Base-by-base conservation (phyloP, 2,888 invertebrate species). In the Drosophila mayaguana region DNA sequence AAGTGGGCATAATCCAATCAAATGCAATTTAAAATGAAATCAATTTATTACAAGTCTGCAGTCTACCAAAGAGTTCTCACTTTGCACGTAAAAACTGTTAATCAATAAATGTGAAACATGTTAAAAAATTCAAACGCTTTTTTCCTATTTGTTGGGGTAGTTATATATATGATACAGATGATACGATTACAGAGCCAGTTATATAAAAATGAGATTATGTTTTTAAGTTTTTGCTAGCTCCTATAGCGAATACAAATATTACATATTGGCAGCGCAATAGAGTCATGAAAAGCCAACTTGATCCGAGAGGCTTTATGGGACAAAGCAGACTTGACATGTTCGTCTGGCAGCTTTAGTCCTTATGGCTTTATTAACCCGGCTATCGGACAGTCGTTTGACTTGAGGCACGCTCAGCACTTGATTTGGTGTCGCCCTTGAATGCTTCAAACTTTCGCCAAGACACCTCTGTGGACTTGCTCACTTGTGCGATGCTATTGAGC, bases 1-100 rank as follows among this genome's bases (percentile, higher is more conserved):
- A 64, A 64, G n/a, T 64, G 46, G 36, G 50, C 32, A 64, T 70
- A 64, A 59, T 40, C 50, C 12, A 59, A 72, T 54, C 20, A 55
- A 55, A 45, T 45, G 43, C 51, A 65, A 45, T 38, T 51, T n/a
- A n/a, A 45, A 50, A 43, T 22, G 28, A 12, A 36, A 45, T 45
- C 14, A 14, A 14, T 38, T 45, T n/a, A 51, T 16, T 50, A 11
- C 25, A 50, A 22, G 12, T 59, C 34, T 2, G 8, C 18, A 18
- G 5, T 3, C 32, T 9, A 6, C 18, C 18, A 25, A 16, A 34
- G 18, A 14, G 34, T 14, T 2, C 34, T 18, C 25, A 20, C 16
- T 28, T 18, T 3, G n/a, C 18, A 36, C 16, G 0, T 8, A 2
- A 38, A 36, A 32, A 7, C 28, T 28, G 12, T 60, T 20, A 16